phyloP scores from a whole-genome alignment of 2,888 invertebrate species.

The Drosophila paranaensis region DNA sequence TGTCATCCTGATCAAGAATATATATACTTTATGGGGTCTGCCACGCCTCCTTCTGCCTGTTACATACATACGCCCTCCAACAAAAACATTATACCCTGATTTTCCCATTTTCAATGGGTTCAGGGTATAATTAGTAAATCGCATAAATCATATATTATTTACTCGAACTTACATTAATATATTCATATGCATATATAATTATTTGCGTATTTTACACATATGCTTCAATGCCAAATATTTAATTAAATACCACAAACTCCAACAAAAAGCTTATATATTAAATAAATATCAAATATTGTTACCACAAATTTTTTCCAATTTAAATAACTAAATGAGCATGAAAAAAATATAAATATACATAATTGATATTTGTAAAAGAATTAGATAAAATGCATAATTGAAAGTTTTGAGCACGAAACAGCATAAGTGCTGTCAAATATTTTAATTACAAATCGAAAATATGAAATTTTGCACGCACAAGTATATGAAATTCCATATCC shows the following conservation, averaged over 20 bases:
- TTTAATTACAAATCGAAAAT: conserved; percentile 1
- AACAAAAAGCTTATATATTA: neutral
- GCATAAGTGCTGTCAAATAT: neutral
- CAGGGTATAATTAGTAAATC: neutral
- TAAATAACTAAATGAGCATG: neutral
- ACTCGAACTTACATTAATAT: neutral
- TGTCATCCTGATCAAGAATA: too few species aligned
- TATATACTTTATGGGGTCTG: too few species aligned
- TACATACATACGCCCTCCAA: too few species aligned
- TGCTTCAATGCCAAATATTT: too few species aligned
- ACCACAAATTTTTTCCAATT: neutral
- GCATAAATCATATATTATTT: neutral
- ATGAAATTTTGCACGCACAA: neutral
- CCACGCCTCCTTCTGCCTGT: too few species aligned
- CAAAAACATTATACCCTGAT: too few species aligned
- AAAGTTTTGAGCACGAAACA: neutral
- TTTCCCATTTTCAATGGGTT: too few species aligned
- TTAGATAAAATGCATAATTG: neutral
- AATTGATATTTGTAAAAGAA: conserved; percentile 4
- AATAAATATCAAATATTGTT: neutral
- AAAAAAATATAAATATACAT: neutral
- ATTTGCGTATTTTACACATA: neutral
- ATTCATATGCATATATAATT: neutral
- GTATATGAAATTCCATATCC: neutral
- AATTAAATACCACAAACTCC: neutral